Evolutionary conservation across 1,140 invertebrate genomes (phyloP).

Genomic region (Temnothorax curvispinosus): DNA sequence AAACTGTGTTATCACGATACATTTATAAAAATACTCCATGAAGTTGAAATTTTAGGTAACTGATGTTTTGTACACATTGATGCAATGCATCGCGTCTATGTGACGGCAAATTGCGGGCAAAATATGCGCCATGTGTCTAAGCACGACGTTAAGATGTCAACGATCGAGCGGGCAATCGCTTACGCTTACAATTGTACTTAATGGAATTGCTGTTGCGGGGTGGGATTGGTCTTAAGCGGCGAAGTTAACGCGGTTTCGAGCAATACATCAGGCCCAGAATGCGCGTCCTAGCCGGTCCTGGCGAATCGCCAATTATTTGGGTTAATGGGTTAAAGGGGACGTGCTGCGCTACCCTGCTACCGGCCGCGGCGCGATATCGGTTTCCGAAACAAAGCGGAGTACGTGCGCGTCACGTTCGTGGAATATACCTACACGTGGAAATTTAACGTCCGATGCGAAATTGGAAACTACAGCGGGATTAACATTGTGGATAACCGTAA

Average conservation of each 20-base stretch:
- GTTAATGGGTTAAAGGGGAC: slow-evolving; percentile 50
- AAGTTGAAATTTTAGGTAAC: background rate
- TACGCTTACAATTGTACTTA: slow-evolving; percentile 40
- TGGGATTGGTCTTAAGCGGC: slow-evolving; percentile 40
- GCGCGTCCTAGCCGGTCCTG: slow-evolving; percentile 13
- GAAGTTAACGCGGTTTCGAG: slow-evolving; percentile 40
- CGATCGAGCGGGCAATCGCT: slow-evolving; percentile 37
- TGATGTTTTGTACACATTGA: background rate
- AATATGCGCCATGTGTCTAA: slow-evolving; percentile 1
- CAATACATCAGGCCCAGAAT: slow-evolving; percentile 38
- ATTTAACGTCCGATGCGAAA: slow-evolving; percentile 3
- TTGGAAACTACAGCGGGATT: background rate
- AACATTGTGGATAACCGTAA: slow-evolving; percentile 7
- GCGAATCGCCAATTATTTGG: slow-evolving; percentile 49
- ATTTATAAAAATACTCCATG: background rate
- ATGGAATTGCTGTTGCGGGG: slow-evolving; percentile 45
- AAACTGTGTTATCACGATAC: background rate
- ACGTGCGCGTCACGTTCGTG: background rate
- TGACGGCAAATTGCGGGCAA: slow-evolving; percentile 16
- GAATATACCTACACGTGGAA: slow-evolving; percentile 16
- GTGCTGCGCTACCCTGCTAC: background rate
- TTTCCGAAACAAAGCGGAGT: slow-evolving; percentile 36
- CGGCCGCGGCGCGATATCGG: slow-evolving; percentile 15
- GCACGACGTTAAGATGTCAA: slow-evolving; percentile 41
- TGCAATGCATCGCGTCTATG: background rate